Base-by-base conservation (phyloP, 2,888 invertebrate species). In the Acronicta psi region DNA sequence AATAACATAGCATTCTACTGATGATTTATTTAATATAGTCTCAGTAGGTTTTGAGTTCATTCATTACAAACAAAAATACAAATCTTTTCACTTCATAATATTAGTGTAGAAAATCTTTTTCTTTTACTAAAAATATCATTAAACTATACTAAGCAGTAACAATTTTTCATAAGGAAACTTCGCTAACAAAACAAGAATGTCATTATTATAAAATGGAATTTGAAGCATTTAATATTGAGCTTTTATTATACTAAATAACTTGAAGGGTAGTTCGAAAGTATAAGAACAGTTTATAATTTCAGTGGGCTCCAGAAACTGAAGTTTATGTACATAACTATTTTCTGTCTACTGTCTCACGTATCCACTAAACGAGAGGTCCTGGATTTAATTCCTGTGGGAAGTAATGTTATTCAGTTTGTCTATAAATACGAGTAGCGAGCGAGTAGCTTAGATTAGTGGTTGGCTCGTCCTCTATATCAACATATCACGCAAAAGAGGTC, bases 211-310 rank as follows among this genome's bases (percentile, higher is more conserved):
- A 36, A 36, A 41, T 36, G 16, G 10, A 41, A 31, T 36, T 14
- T 41, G 29, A 53, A 31, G 17, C 31, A 9, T 54, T 38, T 23
- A 45, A 23, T 47, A 29, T 45, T 63, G 1, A 23, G 14, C 20
- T 44, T 63, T 56, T 42, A 37, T 52, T 49, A 40, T 6, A 29
- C 49, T 41, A 37, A 37, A 13, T 16, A 23, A 46, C 34, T 1
- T 54, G 18, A 11, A 42, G 25, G n/a, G 14, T 53, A 46, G n/a
- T 46, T n/a, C 7, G 1, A 23, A 45, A 60, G n/a, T 45, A 10
- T 17, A 13, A 44, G 40, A 17, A 23, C 17, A 45, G 29, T 31
- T 41, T n/a, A 17, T 8, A 20, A 17, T 41, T 36, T 29, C 31
- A 31, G 16, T 4, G 29, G 29, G 9, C 11, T 29, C 20, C 20